Evolutionary conservation across 1,140 invertebrate genomes (phyloP), one percentile per base, ranked within the genome.

Genomic region (Aphaenogaster rudis): DNA sequence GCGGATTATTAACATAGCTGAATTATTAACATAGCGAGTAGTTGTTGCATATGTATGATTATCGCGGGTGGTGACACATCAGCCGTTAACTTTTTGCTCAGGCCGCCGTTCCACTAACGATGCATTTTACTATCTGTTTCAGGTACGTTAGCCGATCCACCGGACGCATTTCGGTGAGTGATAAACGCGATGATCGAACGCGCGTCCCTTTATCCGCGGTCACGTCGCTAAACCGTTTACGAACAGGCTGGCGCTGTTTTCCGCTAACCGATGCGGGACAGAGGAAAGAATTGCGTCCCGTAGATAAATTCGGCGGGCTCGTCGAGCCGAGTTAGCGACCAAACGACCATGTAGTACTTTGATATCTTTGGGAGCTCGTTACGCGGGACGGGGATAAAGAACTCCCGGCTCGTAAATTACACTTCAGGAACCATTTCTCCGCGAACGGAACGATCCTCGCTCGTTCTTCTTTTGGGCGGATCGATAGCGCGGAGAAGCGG

Each of bases 321-420:
- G 66, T 64, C 59, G 82, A 78, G 45, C 64, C 76, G 63, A 86
- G 76, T 81, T 71, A 88, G 78, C 72, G 48, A 79, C 86, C 78
- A 66, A 81, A 64, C 52, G 42, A 74, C 78, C 69, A 66, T 63
- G 52, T 76, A 48, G 69, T 28, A 66, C 74, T 57, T 77, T 63
- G 87, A 78, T 81, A 80, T 81, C 67, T 48, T 86, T 85, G 74
- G 76, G 76, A 88, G 84, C 81, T 88, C 88, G 78, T 88, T 86
- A 86, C 76, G 57, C 57, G 66, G 39, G 48, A 76, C 48, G 71
- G 48, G 57, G 57, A 78, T 79, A 72, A 80, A 81, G 82, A 88
- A 88, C 61, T 78, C 77, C 50, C 48, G 52, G 57, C 15, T 77
- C 78, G 72, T 78, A 86, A 84, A 79, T 90, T 78, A 84, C 78